These are phyloP conservation scores for Teleogryllus oceanicus DNA, from an alignment of 2,888 invertebrate genomes.

Conservation along the genomic window DNA sequence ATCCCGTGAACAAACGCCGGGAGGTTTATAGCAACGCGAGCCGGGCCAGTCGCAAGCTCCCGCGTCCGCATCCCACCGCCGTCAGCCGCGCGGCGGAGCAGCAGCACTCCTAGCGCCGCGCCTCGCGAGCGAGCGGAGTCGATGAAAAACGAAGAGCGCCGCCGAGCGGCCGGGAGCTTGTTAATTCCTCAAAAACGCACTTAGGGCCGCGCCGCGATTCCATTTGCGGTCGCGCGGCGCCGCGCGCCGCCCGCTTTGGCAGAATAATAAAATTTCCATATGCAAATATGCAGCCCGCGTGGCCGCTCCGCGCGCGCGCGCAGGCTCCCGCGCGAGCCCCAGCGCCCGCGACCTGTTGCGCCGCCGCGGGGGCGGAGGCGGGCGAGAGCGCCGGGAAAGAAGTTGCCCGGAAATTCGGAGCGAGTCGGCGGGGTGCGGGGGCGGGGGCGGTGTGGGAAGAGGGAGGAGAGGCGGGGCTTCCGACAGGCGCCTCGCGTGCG, in stretches of 20 bases:
- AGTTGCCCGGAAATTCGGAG: neutral
- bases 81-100: neutral
- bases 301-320: neutral
- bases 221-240: constrained; percentile 18
- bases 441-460: neutral
- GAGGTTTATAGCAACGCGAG: neutral
- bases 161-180: neutral
- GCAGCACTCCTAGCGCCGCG: too few relatives aligned
- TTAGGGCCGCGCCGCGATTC: neutral
- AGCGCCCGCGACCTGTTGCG: neutral
- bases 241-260: neutral
- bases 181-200: constrained; percentile 1
- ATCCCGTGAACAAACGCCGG: too few relatives aligned
- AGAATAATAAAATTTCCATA: constrained; percentile 18
- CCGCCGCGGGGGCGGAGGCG: neutral
- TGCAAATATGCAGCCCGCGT: neutral
- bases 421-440: neutral
- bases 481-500: neutral
- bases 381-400: neutral
- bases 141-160: neutral
- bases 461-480: neutral
- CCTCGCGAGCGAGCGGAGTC: neutral
- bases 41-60: too few relatives aligned
- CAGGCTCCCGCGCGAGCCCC: too few relatives aligned
- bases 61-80: neutral